Evolutionary conservation across 2,113 vertebrate species (phyloP), one percentile per base, ranked within the genome.

Genomic region (Cheilinus undulatus): DNA sequence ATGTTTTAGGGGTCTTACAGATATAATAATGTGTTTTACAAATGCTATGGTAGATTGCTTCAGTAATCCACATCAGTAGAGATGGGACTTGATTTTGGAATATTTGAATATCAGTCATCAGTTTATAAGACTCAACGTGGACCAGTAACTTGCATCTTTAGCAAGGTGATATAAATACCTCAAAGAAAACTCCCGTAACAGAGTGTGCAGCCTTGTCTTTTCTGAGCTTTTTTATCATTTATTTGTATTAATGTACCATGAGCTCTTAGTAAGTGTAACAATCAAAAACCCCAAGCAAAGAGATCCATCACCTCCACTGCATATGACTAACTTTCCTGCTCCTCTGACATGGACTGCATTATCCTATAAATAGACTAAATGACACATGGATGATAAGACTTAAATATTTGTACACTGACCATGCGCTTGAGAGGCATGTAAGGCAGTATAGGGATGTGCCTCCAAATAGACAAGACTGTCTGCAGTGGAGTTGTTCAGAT

Each of bases 341-440:
- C 27, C 46, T 73, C 34, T 6, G 17, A 69, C 52, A 23, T 72
- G 72, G 69, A 82, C 13, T 5, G 42, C 79, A 80, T 52, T 43
- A 50, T 70, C 83, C 88, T 78, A 85, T 82, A 63, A 77, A 80
- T 78, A 83, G 67, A 38, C 79, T 69, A 64, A 46, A 62, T 20
- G 38, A 1, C 28, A 48, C 40, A 42, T 65, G 73, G 80, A 85
- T 63, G 80, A 69, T 32, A 26, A 32, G 69, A 58, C 58, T 78
- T 73, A 69, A 50, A 76, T n/a, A 27, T 56, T 73, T 82, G 80
- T 53, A 78, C 54, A 51, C 2, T 12, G 63, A 73, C 69, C 71
- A 87, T 84, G 79, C 58, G 84, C 49, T 22, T 19, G 9, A 8
- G 6, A 60, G 28, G 32, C 69, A 59, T 52, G 65, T 59, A 40